phyloP scores from a whole-genome alignment of 1,140 invertebrate genomes.

The Drosophila sechellia region DNA sequence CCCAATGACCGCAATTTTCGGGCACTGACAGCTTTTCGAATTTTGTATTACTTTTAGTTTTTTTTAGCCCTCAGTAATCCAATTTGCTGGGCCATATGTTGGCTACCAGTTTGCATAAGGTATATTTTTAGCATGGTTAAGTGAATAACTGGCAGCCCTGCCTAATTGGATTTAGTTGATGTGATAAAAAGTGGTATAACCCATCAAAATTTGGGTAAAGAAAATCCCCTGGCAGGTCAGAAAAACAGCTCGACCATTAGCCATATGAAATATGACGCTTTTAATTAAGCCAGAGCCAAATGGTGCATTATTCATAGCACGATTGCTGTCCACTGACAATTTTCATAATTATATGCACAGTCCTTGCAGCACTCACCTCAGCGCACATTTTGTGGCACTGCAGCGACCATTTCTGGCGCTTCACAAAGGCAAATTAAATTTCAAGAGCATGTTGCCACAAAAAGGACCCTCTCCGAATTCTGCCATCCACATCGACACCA shows the following conservation, averaged over 20 bases:
- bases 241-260: constrained; percentile 11
- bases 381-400: constrained; percentile 8
- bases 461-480: constrained; percentile 2
- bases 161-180: constrained; percentile 41
- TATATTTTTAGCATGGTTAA: constrained; percentile 18
- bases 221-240: background rate
- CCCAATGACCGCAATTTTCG: constrained; percentile 6
- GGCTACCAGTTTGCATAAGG: background rate
- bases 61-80: constrained; percentile 35
- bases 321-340: constrained; percentile 29
- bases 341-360: constrained; percentile 57
- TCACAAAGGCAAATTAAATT: constrained; percentile 50
- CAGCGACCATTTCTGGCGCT: background rate
- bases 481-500: background rate
- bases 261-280: constrained; percentile 32
- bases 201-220: constrained; percentile 18
- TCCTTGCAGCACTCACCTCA: constrained; percentile 39
- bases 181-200: constrained; percentile 2
- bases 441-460: constrained; percentile 54
- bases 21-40: background rate
- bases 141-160: constrained; percentile 8
- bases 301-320: constrained; percentile 24
- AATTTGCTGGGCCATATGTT: constrained; percentile 12
- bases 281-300: constrained; percentile 39
- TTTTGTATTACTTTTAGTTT: constrained; percentile 23